phyloP scores from a whole-genome alignment of 2,113 vertebrate species.

The Cyprinus carpio region DNA sequence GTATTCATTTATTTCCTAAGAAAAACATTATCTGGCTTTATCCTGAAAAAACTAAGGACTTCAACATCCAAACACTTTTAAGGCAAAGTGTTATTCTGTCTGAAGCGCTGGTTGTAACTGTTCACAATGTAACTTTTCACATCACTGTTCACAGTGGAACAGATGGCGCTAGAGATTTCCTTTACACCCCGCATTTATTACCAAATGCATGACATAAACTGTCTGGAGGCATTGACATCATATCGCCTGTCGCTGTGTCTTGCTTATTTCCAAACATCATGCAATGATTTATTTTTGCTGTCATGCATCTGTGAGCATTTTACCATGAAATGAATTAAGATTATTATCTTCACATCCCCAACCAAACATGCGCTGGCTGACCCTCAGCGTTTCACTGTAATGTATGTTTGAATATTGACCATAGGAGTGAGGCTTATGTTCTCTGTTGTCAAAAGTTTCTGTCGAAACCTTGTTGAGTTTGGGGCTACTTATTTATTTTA shows the following conservation, averaged over 20 bases:
- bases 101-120: background rate
- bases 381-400: slow-evolving; percentile 4
- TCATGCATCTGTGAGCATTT: slow-evolving; percentile 24
- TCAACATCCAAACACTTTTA: background rate
- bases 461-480: background rate
- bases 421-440: background rate
- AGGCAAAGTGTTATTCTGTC: background rate
- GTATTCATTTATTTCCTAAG: too few species aligned
- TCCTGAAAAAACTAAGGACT: background rate
- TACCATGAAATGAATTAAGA: background rate
- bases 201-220: slow-evolving; percentile 1
- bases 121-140: background rate
- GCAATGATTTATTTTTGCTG: background rate
- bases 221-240: slow-evolving; percentile 2
- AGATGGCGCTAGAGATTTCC: slow-evolving; percentile 7
- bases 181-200: slow-evolving; percentile 5
- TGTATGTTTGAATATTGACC: slow-evolving; percentile 10
- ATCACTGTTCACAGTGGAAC: background rate
- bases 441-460: background rate
- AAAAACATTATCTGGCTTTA: background rate
- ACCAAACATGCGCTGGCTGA: background rate
- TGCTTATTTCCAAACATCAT: slow-evolving; percentile 30
- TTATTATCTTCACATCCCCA: slow-evolving; percentile 3
- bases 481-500: background rate
- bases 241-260: background rate